These are phyloP conservation scores for Agrilus mali DNA, from an alignment of 2,888 invertebrate genomes.

Conservation along the genomic window DNA sequence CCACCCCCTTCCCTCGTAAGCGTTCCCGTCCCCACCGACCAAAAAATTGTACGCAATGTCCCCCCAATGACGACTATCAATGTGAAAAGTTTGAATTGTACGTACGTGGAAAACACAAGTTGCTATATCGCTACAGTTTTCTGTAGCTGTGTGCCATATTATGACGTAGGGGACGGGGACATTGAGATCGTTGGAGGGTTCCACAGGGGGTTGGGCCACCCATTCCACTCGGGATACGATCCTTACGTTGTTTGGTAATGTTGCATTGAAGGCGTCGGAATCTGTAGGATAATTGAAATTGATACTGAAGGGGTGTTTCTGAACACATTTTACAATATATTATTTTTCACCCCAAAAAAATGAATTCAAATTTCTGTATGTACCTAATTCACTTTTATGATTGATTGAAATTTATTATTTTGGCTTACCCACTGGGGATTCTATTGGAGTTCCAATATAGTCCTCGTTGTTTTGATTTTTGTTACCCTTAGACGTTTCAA, in stretches of 20 bases:
- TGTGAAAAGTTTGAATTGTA: conserved; percentile 54
- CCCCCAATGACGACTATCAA: conserved; percentile 48
- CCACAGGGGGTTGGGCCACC: conserved; percentile 48
- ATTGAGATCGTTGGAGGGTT: conserved; percentile 22
- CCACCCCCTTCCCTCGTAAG: conserved; percentile 70
- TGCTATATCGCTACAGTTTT: conserved; percentile 43
- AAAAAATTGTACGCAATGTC: conserved; percentile 71
- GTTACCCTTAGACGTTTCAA: conserved; percentile 6
- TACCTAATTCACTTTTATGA: too few species aligned
- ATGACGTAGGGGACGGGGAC: conserved; percentile 44
- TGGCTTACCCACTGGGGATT: conserved; percentile 16
- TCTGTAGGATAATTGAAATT: conserved; percentile 7
- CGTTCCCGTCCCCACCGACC: conserved; percentile 64
- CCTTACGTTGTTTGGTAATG: conserved; percentile 31
- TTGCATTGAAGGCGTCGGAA: conserved; percentile 9
- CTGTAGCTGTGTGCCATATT: conserved; percentile 53
- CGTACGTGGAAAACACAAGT: conserved; percentile 47
- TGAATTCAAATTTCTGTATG: too few species aligned
- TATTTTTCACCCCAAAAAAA: too few species aligned
- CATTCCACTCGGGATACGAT: conserved; percentile 49
- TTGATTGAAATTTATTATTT: too few species aligned
- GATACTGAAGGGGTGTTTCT: too few species aligned
- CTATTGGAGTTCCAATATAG: conserved; percentile 16
- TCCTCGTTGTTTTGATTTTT: conserved; percentile 15
- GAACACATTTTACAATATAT: too few species aligned